Evolutionary conservation across 2,888 invertebrate genomes (phyloP), one percentile per base, ranked within the genome.

Genomic region (Yponomeuta evonymella): DNA sequence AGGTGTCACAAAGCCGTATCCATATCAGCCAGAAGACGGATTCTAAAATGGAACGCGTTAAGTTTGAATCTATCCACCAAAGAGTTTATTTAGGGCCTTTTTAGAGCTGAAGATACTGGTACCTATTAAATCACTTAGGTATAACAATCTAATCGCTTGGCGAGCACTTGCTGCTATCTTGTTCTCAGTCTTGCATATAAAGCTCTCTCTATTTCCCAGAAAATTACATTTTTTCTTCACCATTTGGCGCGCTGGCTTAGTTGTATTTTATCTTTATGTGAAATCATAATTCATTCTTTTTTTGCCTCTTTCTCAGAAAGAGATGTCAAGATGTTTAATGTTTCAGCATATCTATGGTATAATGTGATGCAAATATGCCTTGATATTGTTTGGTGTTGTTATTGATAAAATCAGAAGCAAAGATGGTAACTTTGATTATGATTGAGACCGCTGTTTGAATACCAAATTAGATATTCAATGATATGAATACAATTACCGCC

Each of bases 211-310:
- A 80, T 81, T 85, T 78, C 76, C 78, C 79, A 86, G 84, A 82
- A 88, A 87, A 89, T 86, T 84, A 84, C 81, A 83, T 88, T 90
- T 89, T 88, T 89, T 89, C 87, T 85, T 79, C 82, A 78, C 85
- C 86, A 86, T 89, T 90, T 88, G 86, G 85, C 86, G 82, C 83
- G 86, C 83, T 85, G 82, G 86, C 88, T 88, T 87, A 88, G 87
- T 88, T 89, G 86, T 90, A 87, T 89, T 89, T 90, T 90, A 90
- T 90, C 89, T 90, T 90, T 88, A 90, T 88, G 88, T 80, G 88
- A 87, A 89, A 90, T 89, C 90, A 88, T 90, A 90, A 88, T 88
- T 90, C 89, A 89, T 88, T 79, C 83, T 86, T 85, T 88, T 90
- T 87, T 87, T 88, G 86, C 85, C 81, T 79, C 78, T 82, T 82